Percentiles rank a stretch among this genome's conserved stretches.
Evolutionary conservation across 2,113 vertebrate genomes (phyloP).

Genomic region (Orcinus orca): DNA sequence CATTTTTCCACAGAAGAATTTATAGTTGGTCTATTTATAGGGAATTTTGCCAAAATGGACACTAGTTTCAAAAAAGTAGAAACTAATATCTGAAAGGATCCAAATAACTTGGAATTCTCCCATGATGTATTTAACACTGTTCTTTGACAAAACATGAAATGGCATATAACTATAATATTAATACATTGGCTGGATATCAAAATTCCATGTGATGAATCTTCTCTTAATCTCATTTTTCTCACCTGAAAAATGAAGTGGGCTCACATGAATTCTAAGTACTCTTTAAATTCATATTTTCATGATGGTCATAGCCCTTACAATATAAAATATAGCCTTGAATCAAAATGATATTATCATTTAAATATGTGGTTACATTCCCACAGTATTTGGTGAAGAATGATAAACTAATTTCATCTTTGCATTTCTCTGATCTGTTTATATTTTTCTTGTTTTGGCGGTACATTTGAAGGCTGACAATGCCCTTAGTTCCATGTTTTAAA

Average conservation of each 20-base stretch:
- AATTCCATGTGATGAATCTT: background rate
- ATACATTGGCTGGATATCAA: background rate
- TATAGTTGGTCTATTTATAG: background rate
- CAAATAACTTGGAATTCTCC: background rate
- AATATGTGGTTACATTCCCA: background rate
- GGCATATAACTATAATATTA: background rate
- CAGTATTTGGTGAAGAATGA: background rate
- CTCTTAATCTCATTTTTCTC: background rate
- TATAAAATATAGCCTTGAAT: background rate
- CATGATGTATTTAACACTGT: background rate
- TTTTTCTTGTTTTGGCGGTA: background rate
- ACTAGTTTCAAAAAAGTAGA: background rate
- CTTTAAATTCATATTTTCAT: background rate
- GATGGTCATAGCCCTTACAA: background rate
- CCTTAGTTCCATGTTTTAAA: background rate
- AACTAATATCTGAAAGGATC: background rate
- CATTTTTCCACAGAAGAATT: background rate
- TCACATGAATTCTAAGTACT: background rate
- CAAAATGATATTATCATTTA: background rate
- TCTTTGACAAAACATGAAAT: background rate
- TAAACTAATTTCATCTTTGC: background rate
- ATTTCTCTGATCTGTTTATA: background rate
- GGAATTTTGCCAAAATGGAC: background rate
- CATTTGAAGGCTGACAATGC: background rate
- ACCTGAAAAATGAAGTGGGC: background rate